These are phyloP conservation scores for Cheiracanthium punctorium DNA, from an alignment of 2,888 invertebrate genomes.

Conservation along the genomic window DNA sequence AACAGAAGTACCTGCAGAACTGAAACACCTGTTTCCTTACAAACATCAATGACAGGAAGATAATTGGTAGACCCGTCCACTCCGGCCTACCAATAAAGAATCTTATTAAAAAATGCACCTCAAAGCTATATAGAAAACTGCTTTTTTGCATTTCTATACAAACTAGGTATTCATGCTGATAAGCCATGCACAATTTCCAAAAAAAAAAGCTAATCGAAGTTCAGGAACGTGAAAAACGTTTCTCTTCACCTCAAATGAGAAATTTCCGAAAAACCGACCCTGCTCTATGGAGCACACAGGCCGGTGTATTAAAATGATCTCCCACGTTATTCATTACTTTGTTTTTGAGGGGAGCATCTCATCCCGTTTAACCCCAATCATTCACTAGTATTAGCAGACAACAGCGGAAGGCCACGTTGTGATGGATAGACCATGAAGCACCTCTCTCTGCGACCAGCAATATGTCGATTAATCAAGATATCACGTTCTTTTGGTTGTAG, in stretches of 20 bases:
- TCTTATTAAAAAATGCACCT: no score
- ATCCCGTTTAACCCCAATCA: conserved; percentile 5
- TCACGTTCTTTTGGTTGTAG: conserved; percentile 20
- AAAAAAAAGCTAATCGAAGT: no score
- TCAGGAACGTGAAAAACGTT: background rate
- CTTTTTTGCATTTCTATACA: no score
- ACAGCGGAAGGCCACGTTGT: background rate
- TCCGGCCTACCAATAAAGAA: no score
- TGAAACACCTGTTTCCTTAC: no score
- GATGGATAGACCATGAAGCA: conserved; percentile 23
- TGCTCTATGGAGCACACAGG: background rate
- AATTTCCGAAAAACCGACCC: background rate
- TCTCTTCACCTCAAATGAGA: background rate
- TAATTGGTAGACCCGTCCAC: no score
- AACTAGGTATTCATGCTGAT: no score
- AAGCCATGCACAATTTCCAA: no score
- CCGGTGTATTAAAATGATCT: conserved; percentile 1
- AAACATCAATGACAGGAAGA: no score
- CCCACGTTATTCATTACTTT: conserved; percentile 41
- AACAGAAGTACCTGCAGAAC: no score
- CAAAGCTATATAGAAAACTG: no score
- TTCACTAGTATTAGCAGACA: background rate
- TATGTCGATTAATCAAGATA: conserved; percentile 46
- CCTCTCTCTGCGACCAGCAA: conserved; percentile 29
- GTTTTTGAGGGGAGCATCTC: background rate